Base-by-base conservation (phyloP, 2,113 vertebrate species). In the Gymnogyps californianus region DNA sequence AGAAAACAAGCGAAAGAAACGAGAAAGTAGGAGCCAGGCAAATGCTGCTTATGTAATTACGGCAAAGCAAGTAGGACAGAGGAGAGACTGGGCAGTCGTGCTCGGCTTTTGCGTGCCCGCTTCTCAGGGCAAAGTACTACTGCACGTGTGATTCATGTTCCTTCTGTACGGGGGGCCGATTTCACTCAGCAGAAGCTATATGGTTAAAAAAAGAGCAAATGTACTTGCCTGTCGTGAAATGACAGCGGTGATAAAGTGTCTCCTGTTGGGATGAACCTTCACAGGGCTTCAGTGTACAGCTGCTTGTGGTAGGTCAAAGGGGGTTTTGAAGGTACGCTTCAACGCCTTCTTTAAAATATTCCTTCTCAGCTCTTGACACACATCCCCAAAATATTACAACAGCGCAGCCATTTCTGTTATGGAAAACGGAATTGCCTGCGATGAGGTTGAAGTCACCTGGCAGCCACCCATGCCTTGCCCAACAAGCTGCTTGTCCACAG, bases 31-130 rank as follows among this genome's bases (percentile, higher is more conserved):
- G 77, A 96, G 83, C 62, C 38, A 61, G 66, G 91, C 64, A 90
- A 97, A 90, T 54, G 80, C 59, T 89, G 69, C 86, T 97, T 97
- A 93, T 84, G 89, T 94, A 97, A 96, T 95, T 51, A 13, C 1
- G 4, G 80, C 77, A 82, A 40, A 96, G 62, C 94, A 96, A 94
- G 89, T 91, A 93, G 96, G 93, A 16, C 96, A 95, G 83, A 46
- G 84, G 47, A 83, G 84, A n/a, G 85, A 71, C n/a, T 1, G 0
- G 21, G 59, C 59, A 32, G 57, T 12, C 3, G 2, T 11, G 38
- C 61, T 49, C 4, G 0, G 84, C 31, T 54, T 31, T 65, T 0
- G 6, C 0, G 2, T 67, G 66, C 72, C 58, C 8, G 0, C 72
- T 83, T 52, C 77, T 42, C 12, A 16, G 72, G 32, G 47, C 55